Conservation (phyloP, 35 echinoderm and acorn worm genomes). For the Eucidaris tribuloides region DNA sequence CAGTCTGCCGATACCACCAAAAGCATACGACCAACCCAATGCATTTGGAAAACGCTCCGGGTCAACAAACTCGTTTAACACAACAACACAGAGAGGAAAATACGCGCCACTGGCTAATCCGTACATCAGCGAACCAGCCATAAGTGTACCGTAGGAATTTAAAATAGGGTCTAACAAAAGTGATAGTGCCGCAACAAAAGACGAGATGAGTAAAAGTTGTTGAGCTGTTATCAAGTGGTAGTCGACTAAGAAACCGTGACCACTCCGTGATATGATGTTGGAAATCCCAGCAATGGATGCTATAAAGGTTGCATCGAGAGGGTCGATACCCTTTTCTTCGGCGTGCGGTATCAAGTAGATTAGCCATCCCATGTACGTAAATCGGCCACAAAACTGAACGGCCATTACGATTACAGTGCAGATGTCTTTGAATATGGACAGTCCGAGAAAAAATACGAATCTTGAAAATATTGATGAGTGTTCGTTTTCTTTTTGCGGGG, state of each 20-base stretch:
- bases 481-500: neutral
- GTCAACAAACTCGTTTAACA: slow-evolving; percentile 19
- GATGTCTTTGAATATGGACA: slow-evolving; percentile 31
- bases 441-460: neutral
- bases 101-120: slow-evolving; percentile 35
- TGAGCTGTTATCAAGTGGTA: slow-evolving; percentile 1
- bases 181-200: neutral
- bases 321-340: slow-evolving; percentile 27
- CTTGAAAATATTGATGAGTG: neutral
- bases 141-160: neutral
- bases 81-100: slow-evolving; percentile 23
- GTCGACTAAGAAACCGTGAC: slow-evolving; percentile 37
- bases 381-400: slow-evolving; percentile 39
- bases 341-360: slow-evolving; percentile 45
- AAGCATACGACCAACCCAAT: slow-evolving; percentile 26
- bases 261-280: slow-evolving; percentile 14
- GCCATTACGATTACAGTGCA: slow-evolving; percentile 30
- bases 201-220: slow-evolving; percentile 18
- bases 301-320: slow-evolving; percentile 39
- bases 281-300: slow-evolving; percentile 38
- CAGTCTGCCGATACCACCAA: slow-evolving; percentile 40
- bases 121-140: slow-evolving; percentile 16
- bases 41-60: slow-evolving; percentile 23
- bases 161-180: slow-evolving; percentile 26
- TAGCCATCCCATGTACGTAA: slow-evolving; percentile 45